These are phyloP conservation scores for Cepaea nemoralis DNA, from an alignment of 1,140 invertebrate species.

Conservation along the genomic window DNA sequence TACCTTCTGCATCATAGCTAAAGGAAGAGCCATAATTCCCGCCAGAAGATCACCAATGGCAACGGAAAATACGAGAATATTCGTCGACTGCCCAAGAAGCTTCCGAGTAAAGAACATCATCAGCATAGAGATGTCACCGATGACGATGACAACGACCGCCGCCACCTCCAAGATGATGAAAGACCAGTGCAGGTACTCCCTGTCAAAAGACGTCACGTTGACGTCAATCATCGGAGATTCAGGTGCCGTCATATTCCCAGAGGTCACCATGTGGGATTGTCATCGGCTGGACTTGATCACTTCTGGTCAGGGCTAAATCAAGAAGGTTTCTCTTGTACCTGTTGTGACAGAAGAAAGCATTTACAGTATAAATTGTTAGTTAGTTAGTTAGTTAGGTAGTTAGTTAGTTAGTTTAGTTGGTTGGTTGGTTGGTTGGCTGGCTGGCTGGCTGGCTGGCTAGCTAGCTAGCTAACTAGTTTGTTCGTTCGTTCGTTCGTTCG, in stretches of 20 bases:
- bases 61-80: conserved; percentile 61
- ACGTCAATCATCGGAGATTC: conserved; percentile 11
- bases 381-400: no score
- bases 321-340: no score
- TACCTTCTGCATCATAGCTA: conserved; percentile 52
- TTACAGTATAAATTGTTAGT: no score
- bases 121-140: conserved; percentile 49
- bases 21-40: conserved; percentile 50
- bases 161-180: conserved; percentile 47
- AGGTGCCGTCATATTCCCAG: conserved; percentile 23
- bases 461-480: no score
- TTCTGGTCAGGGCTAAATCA: no score
- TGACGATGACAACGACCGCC: conserved; percentile 43
- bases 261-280: conserved; percentile 25
- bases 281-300: no score
- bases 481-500: no score
- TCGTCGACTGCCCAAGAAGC: conserved; percentile 59
- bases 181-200: conserved; percentile 43
- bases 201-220: conserved; percentile 40
- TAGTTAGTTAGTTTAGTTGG: no score
- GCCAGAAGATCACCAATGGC: conserved; percentile 55
- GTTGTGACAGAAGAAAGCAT: no score
- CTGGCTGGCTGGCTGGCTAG: no score
- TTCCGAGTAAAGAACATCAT: conserved; percentile 54
- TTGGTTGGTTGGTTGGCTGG: no score